Evolutionary conservation across 1,140 invertebrate genomes (phyloP).

Genomic region (Macrobrachium rosenbergii): DNA sequence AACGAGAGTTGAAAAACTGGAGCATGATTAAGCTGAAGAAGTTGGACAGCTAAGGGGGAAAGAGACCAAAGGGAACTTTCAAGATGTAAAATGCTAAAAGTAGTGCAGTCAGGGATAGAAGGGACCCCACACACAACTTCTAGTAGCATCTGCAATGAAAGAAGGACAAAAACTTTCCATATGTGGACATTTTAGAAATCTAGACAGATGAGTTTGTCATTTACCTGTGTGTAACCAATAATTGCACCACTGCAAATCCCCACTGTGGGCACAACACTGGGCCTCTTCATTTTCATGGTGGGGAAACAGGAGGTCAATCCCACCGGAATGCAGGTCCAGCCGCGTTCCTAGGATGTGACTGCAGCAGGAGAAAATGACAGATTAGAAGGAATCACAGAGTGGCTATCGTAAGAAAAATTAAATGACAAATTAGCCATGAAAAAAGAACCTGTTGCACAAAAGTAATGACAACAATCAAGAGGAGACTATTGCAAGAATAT

Average conservation of each 20-base stretch:
- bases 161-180: too few relatives aligned
- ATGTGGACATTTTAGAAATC: too few relatives aligned
- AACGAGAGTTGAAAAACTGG: too few relatives aligned
- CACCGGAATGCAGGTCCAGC: slow-evolving; percentile 92
- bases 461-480: too few relatives aligned
- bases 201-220: not conserved
- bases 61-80: too few relatives aligned
- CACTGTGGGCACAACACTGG: slow-evolving; percentile 75
- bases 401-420: not conserved
- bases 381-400: not conserved
- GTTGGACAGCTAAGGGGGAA: too few relatives aligned
- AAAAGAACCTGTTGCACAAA: slow-evolving; percentile 21
- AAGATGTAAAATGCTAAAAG: too few relatives aligned
- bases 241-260: slow-evolving; percentile 78
- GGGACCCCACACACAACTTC: too few relatives aligned
- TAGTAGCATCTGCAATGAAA: too few relatives aligned
- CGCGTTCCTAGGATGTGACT: slow-evolving; percentile 78
- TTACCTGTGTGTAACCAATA: slow-evolving; percentile 92
- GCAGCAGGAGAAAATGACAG: slow-evolving; percentile 34
- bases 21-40: too few relatives aligned
- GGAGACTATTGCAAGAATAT: too few relatives aligned
- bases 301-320: slow-evolving; percentile 90
- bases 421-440: slow-evolving; percentile 65
- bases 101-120: too few relatives aligned
- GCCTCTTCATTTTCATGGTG: slow-evolving; percentile 98